Conservation (phyloP, 2,797 vertebrate species). For the Eulemur mongoz region DNA sequence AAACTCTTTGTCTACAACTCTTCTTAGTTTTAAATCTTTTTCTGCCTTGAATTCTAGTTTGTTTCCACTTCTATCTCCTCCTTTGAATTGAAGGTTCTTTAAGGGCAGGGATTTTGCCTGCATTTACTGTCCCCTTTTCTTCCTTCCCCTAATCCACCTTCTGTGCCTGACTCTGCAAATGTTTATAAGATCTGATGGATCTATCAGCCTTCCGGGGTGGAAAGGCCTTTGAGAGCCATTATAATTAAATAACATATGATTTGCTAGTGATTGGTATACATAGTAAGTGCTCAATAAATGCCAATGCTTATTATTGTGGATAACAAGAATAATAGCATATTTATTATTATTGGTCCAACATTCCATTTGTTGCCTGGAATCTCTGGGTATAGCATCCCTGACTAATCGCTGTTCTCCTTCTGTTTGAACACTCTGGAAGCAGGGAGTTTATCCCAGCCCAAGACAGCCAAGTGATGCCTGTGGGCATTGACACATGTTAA, state of each 20-base stretch:
- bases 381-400: neutral
- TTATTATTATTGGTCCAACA: neutral
- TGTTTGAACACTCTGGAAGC: neutral
- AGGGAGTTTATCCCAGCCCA: neutral
- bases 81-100: neutral
- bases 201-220: neutral
- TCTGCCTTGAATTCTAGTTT: neutral
- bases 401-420: neutral
- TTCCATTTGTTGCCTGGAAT: neutral
- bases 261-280: neutral
- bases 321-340: neutral
- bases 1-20: neutral
- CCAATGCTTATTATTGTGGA: neutral
- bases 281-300: neutral
- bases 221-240: neutral
- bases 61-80: neutral
- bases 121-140: neutral
- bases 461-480: neutral
- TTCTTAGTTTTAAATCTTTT: neutral
- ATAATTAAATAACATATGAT: neutral
- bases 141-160: neutral
- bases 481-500: neutral
- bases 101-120: no score
- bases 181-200: neutral
- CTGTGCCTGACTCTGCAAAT: neutral